Evolutionary conservation across 35 echinoderm and acorn worm species (phyloP), one percentile per base, ranked within the genome.

Genomic region (Hemicentrotus pulcherrimus): DNA sequence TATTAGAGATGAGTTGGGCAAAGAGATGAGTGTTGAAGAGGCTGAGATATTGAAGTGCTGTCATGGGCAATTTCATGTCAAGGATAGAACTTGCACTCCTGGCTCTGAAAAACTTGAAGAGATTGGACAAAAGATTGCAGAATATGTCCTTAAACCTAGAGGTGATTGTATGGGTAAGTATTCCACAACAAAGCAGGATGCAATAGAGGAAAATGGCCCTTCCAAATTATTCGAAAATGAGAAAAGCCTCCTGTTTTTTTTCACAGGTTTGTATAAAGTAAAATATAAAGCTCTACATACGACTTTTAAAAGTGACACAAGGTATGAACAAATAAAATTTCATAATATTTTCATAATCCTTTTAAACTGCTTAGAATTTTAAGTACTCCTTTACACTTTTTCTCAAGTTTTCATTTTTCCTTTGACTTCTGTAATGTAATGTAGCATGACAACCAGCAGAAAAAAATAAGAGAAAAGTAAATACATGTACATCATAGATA

Each of bases 11-110:
- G 30, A 50, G 30, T 31, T 95, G 47, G 50, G 52, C 9, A 45
- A 91, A 95, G 85, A 48, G n/a, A 46, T 91, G 6, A 86, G 91
- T 58, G 31, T 47, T 31, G 32, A 47, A 9, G 59, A 86, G 16
- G 95, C 95, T 91, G 87, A 91, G 46, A 10, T 91, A 24, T n/a
- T 95, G 16, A 95, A 95, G 48, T 32, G 46, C 31, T 24, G 91
- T 32, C 47, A 95, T 89, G 95, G 95, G 13, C n/a, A 86, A 6
- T 30, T 31, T 22, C 28, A 33, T 18, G 28, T 1, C 32, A 86
- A 33, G 28, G 28, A 31, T 33, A 86, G 86, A 31, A 86, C 28
- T 86, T 31, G 32, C 86, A 31, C 10, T 86, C n/a, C 28, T 11
- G 28, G n/a, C 4, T 13, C 9, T 86, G n/a, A 86, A 86, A 35